A percentile compares a stretch with the other conserved stretches of the same genome.
Conservation (phyloP, 64 coral and sea anemone species). For the Catalaphyllia jardinei region DNA sequence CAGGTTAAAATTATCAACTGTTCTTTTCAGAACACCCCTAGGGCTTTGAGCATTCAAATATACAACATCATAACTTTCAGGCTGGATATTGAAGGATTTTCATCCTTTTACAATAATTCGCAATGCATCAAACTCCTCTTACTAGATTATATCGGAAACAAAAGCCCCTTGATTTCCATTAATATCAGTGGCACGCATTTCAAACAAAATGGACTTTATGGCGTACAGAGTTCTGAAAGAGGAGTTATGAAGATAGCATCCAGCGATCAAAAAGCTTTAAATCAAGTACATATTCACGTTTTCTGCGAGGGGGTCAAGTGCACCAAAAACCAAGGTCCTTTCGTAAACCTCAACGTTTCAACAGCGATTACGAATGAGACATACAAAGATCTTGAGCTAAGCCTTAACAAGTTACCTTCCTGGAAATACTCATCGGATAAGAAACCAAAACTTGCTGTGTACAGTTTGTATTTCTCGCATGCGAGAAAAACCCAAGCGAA, state of each 20-base stretch:
- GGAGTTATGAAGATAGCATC: neutral
- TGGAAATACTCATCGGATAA: neutral
- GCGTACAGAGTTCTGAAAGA: neutral
- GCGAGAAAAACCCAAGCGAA: neutral
- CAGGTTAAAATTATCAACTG: neutral
- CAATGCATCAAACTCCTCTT: neutral
- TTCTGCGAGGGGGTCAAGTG: neutral
- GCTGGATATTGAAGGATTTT: neutral
- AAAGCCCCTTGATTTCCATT: neutral
- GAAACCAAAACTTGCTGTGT: neutral
- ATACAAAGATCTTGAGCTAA: neutral
- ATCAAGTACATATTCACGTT: neutral
- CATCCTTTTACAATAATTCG: constrained; percentile 3
- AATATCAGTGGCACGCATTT: neutral
- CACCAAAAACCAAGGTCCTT: neutral
- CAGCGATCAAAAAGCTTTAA: neutral
- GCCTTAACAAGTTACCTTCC: neutral
- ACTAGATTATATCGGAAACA: neutral
- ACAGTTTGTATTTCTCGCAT: neutral
- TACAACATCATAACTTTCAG: neutral
- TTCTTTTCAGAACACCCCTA: neutral
- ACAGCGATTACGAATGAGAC: neutral
- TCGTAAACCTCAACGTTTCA: neutral
- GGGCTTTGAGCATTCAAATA: neutral
- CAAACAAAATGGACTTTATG: neutral